phyloP scores from a whole-genome alignment of 1,140 invertebrate species.

The Drosophila ananassae region DNA sequence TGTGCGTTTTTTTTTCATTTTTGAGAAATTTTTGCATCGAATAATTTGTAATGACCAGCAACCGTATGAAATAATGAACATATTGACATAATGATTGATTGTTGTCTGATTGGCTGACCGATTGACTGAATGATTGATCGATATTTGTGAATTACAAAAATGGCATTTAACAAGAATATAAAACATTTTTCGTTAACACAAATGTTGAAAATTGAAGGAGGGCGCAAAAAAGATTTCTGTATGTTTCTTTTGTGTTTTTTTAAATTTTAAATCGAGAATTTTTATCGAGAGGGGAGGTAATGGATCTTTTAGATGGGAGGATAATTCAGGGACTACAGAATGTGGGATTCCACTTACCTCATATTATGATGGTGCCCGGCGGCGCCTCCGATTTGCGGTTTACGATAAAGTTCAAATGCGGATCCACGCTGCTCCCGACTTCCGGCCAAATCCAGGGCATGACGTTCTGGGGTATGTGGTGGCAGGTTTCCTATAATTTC shows the following conservation, averaged over 20 bases:
- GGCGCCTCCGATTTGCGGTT: conserved; percentile 87
- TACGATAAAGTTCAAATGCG: conserved; percentile 97
- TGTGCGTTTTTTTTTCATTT: conserved; percentile 64
- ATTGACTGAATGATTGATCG: conserved; percentile 41
- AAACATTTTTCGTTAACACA: conserved; percentile 84
- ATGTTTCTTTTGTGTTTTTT: conserved; percentile 16
- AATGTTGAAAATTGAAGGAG: conserved; percentile 53
- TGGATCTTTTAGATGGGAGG: conserved; percentile 13
- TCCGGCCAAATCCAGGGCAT: conserved; percentile 89
- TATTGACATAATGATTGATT: conserved; percentile 67
- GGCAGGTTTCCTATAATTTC: conserved; percentile 71
- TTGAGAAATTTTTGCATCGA: conserved; percentile 57
- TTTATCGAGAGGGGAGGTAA: not conserved
- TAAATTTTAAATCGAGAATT: not conserved
- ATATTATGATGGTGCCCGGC: conserved; percentile 88
- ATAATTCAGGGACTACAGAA: conserved; percentile 10
- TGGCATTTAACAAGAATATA: conserved; percentile 80
- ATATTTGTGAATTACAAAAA: conserved; percentile 63
- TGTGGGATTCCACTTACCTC: conserved; percentile 86
- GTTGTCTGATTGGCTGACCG: conserved; percentile 58
- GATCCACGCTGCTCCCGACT: conserved; percentile 96
- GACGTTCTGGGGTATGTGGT: conserved; percentile 74
- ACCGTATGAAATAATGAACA: conserved; percentile 72
- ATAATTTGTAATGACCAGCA: conserved; percentile 72
- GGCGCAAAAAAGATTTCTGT: conserved; percentile 25